These are phyloP conservation scores for Caracal caracal DNA, from an alignment of 2,113 vertebrate genomes.

Conservation along the genomic window DNA sequence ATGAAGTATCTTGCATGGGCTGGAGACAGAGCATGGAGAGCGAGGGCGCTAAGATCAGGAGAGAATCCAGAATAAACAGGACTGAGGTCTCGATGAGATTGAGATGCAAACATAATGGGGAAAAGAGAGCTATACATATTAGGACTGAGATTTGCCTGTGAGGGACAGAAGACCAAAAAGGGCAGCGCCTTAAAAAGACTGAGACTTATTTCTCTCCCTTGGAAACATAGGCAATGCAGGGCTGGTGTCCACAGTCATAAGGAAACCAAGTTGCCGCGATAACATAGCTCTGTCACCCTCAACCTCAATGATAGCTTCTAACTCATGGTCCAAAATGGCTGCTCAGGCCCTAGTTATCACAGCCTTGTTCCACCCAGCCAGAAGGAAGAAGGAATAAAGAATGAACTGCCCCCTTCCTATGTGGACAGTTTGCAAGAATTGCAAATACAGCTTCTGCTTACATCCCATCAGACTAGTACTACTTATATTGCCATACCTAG, in stretches of 20 bases:
- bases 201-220: neutral
- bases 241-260: neutral
- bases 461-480: neutral
- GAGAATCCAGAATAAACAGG: neutral
- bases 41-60: neutral
- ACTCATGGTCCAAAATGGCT: neutral
- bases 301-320: neutral
- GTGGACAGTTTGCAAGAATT: neutral
- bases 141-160: neutral
- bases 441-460: neutral
- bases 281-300: neutral
- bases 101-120: neutral
- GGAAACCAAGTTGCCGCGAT: neutral
- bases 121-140: neutral
- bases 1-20: neutral
- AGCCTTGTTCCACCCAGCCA: neutral
- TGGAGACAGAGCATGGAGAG: neutral
- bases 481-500: neutral
- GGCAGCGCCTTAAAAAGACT: neutral
- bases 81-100: neutral
- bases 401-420: neutral
- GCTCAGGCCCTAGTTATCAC: neutral
- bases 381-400: neutral
- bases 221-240: neutral
- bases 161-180: neutral